phyloP scores from a whole-genome alignment of 1,140 invertebrate genomes.

The roundworm (Caenorhabditis elegans) region DNA sequence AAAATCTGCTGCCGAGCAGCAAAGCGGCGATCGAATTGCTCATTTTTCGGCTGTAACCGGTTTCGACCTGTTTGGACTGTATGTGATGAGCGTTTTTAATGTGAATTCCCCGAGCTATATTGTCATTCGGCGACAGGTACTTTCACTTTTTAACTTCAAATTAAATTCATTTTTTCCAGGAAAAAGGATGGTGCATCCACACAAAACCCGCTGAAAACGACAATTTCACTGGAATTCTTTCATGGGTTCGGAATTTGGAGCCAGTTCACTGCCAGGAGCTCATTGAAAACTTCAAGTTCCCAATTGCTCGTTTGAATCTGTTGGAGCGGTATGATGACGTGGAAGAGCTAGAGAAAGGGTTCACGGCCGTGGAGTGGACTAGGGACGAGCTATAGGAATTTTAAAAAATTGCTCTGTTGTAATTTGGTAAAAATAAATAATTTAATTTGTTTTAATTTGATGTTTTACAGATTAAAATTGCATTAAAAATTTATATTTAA shows the following conservation, averaged over 20 bases:
- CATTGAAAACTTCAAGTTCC: neutral
- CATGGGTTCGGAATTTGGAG: neutral
- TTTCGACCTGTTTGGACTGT: neutral
- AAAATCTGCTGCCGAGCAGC: neutral
- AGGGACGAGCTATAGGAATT: neutral
- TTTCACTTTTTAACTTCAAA: too few relatives aligned
- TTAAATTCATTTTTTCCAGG: too few relatives aligned
- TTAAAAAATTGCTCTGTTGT: too few relatives aligned
- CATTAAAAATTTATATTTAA: too few relatives aligned
- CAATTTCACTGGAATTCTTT: neutral
- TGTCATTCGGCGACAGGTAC: neutral
- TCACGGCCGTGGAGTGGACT: neutral
- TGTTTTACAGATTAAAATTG: too few relatives aligned
- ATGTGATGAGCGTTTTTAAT: neutral
- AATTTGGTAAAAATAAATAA: too few relatives aligned
- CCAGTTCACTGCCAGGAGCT: neutral
- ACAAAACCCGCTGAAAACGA: neutral
- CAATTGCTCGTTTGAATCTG: neutral
- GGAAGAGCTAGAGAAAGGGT: neutral
- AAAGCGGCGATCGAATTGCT: neutral
- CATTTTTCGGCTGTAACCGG: neutral
- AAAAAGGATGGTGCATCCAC: conserved; percentile 5
- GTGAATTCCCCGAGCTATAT: neutral
- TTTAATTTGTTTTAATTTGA: neutral
- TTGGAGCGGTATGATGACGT: neutral